Evolutionary conservation across 2,888 invertebrate genomes (phyloP).

Genomic region (Adela reaumurella): DNA sequence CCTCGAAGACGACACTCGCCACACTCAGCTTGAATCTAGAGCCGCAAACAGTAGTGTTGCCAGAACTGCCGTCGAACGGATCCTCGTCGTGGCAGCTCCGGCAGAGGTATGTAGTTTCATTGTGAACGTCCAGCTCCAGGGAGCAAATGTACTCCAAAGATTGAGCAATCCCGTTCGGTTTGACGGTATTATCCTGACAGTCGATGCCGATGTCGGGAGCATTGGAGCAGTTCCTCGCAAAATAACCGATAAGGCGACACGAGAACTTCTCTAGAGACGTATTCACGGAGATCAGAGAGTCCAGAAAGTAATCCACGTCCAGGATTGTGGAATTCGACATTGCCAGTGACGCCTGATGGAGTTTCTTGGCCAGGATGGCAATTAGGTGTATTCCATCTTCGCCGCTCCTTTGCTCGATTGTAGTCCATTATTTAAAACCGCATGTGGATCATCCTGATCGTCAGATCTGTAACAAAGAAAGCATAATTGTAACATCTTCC

Average conservation of each 20-base stretch:
- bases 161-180: no score
- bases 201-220: not conserved
- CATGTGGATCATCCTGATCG: no score
- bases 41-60: slow-evolving; percentile 35
- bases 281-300: not conserved
- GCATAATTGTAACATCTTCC: no score
- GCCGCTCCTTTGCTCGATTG: no score
- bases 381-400: no score
- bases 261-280: not conserved
- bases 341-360: not conserved
- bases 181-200: not conserved
- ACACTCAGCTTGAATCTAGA: slow-evolving; percentile 41
- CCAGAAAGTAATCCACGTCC: not conserved
- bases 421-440: no score
- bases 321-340: not conserved
- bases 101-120: slow-evolving; percentile 46
- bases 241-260: not conserved
- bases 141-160: slow-evolving; percentile 20
- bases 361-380: no score
- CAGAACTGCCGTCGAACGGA: slow-evolving; percentile 19
- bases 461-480: no score
- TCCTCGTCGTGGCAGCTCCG: slow-evolving; percentile 22
- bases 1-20: slow-evolving; percentile 34
- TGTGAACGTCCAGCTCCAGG: slow-evolving; percentile 38
- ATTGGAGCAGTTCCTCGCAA: not conserved